Evolutionary conservation across 2,113 vertebrate species (phyloP).

Genomic region (Lontra canadensis): DNA sequence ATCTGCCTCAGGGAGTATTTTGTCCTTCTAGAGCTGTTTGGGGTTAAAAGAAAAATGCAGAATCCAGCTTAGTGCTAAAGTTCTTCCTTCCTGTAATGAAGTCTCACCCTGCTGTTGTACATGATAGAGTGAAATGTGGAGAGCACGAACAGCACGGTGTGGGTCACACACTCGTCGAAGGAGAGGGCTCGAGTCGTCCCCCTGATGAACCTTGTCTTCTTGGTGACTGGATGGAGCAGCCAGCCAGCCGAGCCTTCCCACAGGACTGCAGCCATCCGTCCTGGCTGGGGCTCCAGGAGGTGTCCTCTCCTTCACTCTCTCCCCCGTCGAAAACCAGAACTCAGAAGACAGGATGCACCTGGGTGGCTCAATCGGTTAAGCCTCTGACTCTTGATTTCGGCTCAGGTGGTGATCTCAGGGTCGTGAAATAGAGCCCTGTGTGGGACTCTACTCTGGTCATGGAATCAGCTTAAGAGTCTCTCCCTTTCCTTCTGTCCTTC

Average conservation of each 20-base stretch:
- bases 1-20: background rate
- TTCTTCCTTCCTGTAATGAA: slow-evolving; percentile 6
- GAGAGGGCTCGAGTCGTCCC: background rate
- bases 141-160: background rate
- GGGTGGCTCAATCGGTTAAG: background rate
- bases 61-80: background rate
- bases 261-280: rapidly evolving
- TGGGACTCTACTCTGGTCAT: background rate
- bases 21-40: background rate
- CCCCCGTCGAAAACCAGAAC: no score
- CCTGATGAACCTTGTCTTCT: background rate
- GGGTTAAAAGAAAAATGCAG: background rate
- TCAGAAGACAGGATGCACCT: background rate
- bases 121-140: background rate
- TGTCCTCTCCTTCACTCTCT: background rate
- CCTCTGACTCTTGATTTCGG: background rate
- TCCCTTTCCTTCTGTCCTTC: background rate
- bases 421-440: background rate
- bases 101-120: background rate
- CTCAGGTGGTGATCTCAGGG: background rate
- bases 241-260: background rate
- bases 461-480: background rate
- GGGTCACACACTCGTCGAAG: background rate
- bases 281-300: background rate
- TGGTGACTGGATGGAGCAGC: background rate